phyloP scores from a whole-genome alignment of 2,888 invertebrate species.

The Altica lythri region DNA sequence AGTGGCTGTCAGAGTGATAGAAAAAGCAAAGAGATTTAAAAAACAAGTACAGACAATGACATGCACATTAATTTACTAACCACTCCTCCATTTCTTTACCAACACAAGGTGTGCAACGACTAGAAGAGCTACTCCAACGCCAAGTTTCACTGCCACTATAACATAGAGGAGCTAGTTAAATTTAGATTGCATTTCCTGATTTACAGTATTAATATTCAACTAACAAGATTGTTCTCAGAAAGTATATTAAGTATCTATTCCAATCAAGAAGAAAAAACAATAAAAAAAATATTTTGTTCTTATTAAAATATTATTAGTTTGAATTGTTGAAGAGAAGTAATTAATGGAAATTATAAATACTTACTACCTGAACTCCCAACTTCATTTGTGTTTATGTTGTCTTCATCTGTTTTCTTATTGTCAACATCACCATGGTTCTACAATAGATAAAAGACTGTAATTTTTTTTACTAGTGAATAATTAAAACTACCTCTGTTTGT shows the following conservation, averaged over 20 bases:
- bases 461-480: too few relatives aligned
- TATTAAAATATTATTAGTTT: constrained; percentile 6
- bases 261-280: too few relatives aligned
- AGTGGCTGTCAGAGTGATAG: constrained; percentile 45
- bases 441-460: too few relatives aligned
- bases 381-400: constrained; percentile 39
- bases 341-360: too few relatives aligned
- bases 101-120: constrained; percentile 85
- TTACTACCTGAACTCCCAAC: constrained; percentile 52
- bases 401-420: constrained; percentile 34
- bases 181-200: constrained; percentile 58
- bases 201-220: constrained; percentile 42
- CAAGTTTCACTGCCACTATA: constrained; percentile 87
- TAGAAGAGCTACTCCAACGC: constrained; percentile 82
- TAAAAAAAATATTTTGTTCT: neutral
- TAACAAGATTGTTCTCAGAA: constrained; percentile 5
- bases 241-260: constrained; percentile 3
- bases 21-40: constrained; percentile 23
- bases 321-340: neutral
- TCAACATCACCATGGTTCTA: constrained; percentile 25
- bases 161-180: constrained; percentile 59
- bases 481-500: too few relatives aligned
- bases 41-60: constrained; percentile 28
- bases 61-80: constrained; percentile 67
- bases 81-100: constrained; percentile 76